Evolutionary conservation across 2,113 vertebrate species (phyloP), one percentile per base, ranked within the genome.

Genomic region (Psilopogon haemacephalus): DNA sequence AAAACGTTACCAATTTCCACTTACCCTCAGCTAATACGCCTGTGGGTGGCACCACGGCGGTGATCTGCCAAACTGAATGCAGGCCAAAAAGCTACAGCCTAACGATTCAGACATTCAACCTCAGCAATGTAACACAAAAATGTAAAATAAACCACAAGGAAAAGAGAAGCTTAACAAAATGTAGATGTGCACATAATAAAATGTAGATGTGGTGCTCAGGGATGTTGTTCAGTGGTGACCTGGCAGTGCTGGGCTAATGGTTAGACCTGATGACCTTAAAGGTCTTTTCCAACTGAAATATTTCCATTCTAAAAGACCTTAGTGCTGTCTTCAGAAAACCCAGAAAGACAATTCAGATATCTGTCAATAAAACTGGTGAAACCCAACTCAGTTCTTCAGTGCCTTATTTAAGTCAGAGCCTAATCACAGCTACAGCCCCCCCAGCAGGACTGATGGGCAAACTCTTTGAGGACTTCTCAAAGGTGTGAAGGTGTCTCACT

Each of bases 21-120:
- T 3, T 14, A 37, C 12, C 8, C 30, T 71, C 38, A 8, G 65
- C 27, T 9, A 15, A 40, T 0, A 0, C 5, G 28, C 52, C 56
- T 8, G 26, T 0, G 5, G 1, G 1, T 1, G 16, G 33, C 6
- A 8, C 20, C 2, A 2, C 1, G 3, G 16, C 5, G 3, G 18
- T 1, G 3, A 37, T 9, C 20, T 0, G 0, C 65, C 52, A 15
- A 23, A 11, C 16, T 1, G 1, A 50, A n/a, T 1, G 2, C 0
- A 5, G 26, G 55, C 28, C 56, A 11, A 11, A 11, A 46, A 16
- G 17, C 14, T 16, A 38, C 30, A 38, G 44, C 15, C 37, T 1
- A 44, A 13, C 1, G 33, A 33, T 8, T 52, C 63, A 79, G 8
- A 28, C 1, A n/a, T n/a, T n/a, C n/a, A n/a, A n/a, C n/a, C n/a